Evolutionary conservation across 2,113 vertebrate species (phyloP).

Genomic region (Ancistrus triradiatus): DNA sequence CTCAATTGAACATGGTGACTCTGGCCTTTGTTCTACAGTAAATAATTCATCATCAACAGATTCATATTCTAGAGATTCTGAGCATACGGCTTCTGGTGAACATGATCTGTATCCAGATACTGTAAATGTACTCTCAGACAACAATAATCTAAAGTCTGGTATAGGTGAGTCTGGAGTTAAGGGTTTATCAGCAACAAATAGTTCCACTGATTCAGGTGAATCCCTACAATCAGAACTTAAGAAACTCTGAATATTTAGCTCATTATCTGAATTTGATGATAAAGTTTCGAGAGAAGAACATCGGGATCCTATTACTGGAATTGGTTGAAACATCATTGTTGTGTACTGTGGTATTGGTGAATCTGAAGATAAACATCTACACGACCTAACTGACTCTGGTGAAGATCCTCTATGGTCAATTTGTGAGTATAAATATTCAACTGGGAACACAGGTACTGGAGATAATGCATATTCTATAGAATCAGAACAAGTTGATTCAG

Average conservation of each 20-base stretch:
- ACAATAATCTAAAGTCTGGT: neutral
- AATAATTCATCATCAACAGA: neutral
- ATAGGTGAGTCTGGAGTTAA: neutral
- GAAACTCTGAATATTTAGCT: neutral
- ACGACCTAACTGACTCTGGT: constrained; percentile 13
- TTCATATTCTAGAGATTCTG: constrained; percentile 20
- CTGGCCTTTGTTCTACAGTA: constrained; percentile 21
- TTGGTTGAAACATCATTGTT: constrained; percentile 10
- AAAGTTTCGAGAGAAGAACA: neutral
- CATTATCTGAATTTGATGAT: constrained; percentile 19
- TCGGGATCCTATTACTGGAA: neutral
- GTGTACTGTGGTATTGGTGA: constrained; percentile 43
- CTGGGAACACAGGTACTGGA: neutral
- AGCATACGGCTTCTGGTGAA: neutral
- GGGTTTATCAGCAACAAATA: neutral
- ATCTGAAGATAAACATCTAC: constrained; percentile 17
- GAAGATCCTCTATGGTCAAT: constrained; percentile 11
- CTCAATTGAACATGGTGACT: constrained; percentile 28
- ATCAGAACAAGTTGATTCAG: constrained; percentile 27
- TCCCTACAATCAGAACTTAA: constrained; percentile 12
- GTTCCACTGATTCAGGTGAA: constrained; percentile 27
- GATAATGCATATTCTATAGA: constrained; percentile 24
- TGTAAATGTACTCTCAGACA: neutral
- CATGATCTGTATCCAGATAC: constrained; percentile 24
- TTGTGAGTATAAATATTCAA: neutral